A percentile compares a stretch with the other conserved stretches of the same genome.
These are phyloP conservation scores for Hozukius guyotensis DNA, from an alignment of 2,797 vertebrate species.

Conservation along the genomic window DNA sequence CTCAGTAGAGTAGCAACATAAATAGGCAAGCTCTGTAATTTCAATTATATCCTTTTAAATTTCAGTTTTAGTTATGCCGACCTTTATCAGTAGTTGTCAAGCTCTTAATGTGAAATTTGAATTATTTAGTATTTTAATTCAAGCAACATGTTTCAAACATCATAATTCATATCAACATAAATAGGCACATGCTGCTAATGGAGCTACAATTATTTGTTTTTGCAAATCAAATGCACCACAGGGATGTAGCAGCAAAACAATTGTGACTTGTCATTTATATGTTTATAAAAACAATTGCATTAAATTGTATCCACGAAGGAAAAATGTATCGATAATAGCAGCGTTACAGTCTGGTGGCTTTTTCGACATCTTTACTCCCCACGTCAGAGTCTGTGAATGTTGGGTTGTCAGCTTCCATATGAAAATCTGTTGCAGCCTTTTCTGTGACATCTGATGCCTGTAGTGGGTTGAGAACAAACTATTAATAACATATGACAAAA, in stretches of 20 bases:
- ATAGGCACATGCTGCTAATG: neutral
- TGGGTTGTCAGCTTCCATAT: conserved; percentile 59
- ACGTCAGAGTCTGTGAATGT: conserved; percentile 51
- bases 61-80: neutral
- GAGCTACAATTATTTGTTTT: neutral
- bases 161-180: conserved; percentile 4
- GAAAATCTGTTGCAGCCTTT: conserved; percentile 54
- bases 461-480: conserved; percentile 14
- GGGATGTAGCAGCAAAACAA: neutral
- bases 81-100: neutral
- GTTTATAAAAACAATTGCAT: neutral
- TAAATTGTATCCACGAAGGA: neutral
- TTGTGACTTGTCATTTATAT: neutral
- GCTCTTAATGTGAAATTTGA: neutral
- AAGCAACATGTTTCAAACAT: neutral
- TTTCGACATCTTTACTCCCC: conserved; percentile 55
- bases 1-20: neutral
- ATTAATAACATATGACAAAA: neutral
- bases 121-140: neutral
- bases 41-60: neutral
- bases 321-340: neutral
- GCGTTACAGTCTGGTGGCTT: conserved; percentile 74
- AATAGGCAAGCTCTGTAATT: neutral
- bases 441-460: conserved; percentile 60
- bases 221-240: neutral